Percentiles rank a stretch among this genome's conserved stretches.
These are phyloP conservation scores for Bombyx mori DNA, from an alignment of 1,140 invertebrate genomes.

Conservation along the genomic window DNA sequence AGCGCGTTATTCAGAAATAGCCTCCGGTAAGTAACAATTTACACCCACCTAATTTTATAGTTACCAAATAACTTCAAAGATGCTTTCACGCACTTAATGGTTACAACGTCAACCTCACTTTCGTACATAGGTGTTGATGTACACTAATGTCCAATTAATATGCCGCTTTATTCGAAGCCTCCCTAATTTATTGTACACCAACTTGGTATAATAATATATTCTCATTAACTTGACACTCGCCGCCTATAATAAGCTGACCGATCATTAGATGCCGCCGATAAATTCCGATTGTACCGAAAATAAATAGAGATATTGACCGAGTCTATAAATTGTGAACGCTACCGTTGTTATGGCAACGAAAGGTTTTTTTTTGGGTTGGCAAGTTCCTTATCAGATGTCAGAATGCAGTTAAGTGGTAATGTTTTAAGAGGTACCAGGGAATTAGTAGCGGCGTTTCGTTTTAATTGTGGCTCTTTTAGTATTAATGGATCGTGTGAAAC, in stretches of 20 bases:
- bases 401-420: slow-evolving; percentile 23
- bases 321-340: slow-evolving; percentile 41
- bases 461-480: slow-evolving; percentile 32
- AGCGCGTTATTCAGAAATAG: slow-evolving; percentile 15
- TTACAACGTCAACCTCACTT: slow-evolving; percentile 21
- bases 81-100: slow-evolving; percentile 27
- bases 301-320: slow-evolving; percentile 53
- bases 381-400: slow-evolving; percentile 39
- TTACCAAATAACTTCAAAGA: slow-evolving; percentile 20
- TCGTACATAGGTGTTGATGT: slow-evolving; percentile 40
- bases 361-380: slow-evolving; percentile 17
- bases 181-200: slow-evolving; percentile 56
- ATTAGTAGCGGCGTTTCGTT: slow-evolving; percentile 34
- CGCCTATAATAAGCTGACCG: slow-evolving; percentile 52
- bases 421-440: slow-evolving; percentile 9
- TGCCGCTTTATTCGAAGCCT: slow-evolving; percentile 50
- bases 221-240: slow-evolving; percentile 64
- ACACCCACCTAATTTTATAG: slow-evolving; percentile 32
- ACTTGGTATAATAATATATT: slow-evolving; percentile 42
- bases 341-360: slow-evolving; percentile 21
- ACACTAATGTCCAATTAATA: slow-evolving; percentile 63
- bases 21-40: slow-evolving; percentile 22
- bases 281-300: slow-evolving; percentile 41
- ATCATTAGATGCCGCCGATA: slow-evolving; percentile 55
- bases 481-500: slow-evolving; percentile 50